Evolutionary conservation across 1,140 invertebrate genomes (phyloP).

Genomic region (Trachymyrmex septentrionalis): DNA sequence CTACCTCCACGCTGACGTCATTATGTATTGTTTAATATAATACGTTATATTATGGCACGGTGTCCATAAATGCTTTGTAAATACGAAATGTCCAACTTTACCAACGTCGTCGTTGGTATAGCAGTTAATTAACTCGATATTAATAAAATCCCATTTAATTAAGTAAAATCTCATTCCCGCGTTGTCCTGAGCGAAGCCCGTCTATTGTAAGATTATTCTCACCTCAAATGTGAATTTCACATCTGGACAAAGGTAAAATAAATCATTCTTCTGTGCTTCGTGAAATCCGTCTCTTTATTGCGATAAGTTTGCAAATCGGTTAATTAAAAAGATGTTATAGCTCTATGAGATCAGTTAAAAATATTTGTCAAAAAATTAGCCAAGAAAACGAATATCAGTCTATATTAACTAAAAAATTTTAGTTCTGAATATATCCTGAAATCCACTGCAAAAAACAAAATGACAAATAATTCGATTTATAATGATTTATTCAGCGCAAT

Average conservation of each 20-base stretch:
- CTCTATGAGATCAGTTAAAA: no score
- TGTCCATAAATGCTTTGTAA: slow-evolving; percentile 55
- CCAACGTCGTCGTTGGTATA: not conserved
- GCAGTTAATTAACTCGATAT: slow-evolving; percentile 59
- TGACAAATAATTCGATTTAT: no score
- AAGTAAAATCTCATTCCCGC: slow-evolving; percentile 30
- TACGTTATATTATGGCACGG: slow-evolving; percentile 29
- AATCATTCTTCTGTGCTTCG: not conserved
- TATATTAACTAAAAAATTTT: no score
- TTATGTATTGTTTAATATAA: slow-evolving; percentile 52
- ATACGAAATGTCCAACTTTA: slow-evolving; percentile 45
- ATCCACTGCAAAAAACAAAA: no score
- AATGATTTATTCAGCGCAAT: no score
- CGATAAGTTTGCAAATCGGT: not conserved
- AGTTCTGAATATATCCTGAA: no score
- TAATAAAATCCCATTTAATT: slow-evolving; percentile 61
- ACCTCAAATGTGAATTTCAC: slow-evolving; percentile 11
- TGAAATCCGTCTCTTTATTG: not conserved
- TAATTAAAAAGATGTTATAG: not conserved
- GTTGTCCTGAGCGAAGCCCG: not conserved
- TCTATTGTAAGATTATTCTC: not conserved
- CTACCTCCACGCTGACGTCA: slow-evolving; percentile 33
- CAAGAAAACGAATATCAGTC: no score
- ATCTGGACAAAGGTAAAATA: not conserved
- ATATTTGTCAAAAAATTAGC: no score